Conservation (phyloP, 2,888 invertebrate species). For the Branchipolynoe longqiensis region DNA sequence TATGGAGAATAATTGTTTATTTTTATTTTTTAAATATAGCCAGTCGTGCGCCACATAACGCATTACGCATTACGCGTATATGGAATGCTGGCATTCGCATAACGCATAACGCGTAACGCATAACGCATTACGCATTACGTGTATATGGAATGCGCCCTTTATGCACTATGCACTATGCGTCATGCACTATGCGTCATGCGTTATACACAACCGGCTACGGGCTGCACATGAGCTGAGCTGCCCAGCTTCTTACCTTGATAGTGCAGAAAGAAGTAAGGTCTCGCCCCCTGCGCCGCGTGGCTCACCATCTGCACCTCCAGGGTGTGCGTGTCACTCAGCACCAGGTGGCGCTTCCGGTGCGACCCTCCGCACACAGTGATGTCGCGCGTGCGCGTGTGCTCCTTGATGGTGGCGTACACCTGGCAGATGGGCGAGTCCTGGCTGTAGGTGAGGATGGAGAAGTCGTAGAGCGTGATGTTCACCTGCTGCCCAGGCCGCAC, state of each 20-base stretch:
- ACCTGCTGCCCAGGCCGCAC: conserved; percentile 50
- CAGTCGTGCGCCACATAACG: too few species aligned
- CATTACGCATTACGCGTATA: too few species aligned
- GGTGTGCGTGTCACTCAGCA: conserved; percentile 51
- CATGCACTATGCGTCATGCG: too few species aligned
- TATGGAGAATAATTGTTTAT: too few species aligned
- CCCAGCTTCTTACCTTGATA: conserved; percentile 51
- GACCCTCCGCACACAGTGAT: conserved; percentile 62
- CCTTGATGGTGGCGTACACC: conserved; percentile 49
- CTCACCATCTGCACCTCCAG: conserved; percentile 57
- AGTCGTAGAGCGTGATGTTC: conserved; percentile 59
- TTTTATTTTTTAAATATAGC: too few species aligned
- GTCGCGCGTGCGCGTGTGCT: conserved; percentile 45
- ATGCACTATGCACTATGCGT: too few species aligned
- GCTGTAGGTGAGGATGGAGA: conserved; percentile 34
- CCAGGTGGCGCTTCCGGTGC: conserved; percentile 48
- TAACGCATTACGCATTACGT: too few species aligned
- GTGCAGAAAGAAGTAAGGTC: conserved; percentile 42
- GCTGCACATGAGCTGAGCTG: not conserved
- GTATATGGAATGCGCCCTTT: too few species aligned
- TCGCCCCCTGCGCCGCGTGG: not conserved
- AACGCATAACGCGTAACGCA: too few species aligned
- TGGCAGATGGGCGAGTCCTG: conserved; percentile 41
- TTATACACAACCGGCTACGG: too few species aligned
- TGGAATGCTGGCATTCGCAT: too few species aligned